Evolutionary conservation across 2,888 invertebrate species (phyloP).

Genomic region (Phaonia tiefii): DNA sequence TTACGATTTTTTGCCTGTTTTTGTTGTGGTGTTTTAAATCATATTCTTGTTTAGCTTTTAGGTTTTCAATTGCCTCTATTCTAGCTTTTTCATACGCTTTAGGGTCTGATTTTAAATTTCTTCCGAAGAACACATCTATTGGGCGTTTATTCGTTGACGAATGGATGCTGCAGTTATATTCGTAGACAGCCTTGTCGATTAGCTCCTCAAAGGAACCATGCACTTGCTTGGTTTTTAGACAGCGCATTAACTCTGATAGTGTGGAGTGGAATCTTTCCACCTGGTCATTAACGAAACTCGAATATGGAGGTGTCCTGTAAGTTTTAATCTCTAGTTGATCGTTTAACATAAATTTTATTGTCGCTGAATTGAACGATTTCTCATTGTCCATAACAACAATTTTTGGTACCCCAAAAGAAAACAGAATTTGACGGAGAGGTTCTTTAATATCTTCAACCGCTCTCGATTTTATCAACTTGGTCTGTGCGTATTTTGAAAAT

Average conservation of each 20-base stretch:
- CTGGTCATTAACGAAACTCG: constrained; percentile 19
- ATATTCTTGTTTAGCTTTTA: not conserved
- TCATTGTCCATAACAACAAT: constrained; percentile 27
- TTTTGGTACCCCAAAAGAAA: constrained; percentile 9
- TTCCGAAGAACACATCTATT: not conserved
- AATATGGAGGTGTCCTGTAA: no score
- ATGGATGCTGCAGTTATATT: not conserved
- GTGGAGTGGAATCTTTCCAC: constrained; percentile 17
- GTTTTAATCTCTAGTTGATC: constrained; percentile 27
- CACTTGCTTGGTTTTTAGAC: not conserved
- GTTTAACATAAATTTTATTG: constrained; percentile 19
- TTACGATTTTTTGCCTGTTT: not conserved
- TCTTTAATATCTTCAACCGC: constrained; percentile 52
- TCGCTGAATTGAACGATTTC: constrained; percentile 19
- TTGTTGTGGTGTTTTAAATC: constrained; percentile 8
- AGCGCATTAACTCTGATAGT: constrained; percentile 16
- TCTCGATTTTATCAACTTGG: constrained; percentile 30
- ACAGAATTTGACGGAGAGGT: constrained; percentile 15
- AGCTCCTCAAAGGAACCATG: not conserved
- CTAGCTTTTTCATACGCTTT: constrained; percentile 36
- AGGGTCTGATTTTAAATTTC: constrained; percentile 7
- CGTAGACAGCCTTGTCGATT: not conserved
- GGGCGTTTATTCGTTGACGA: not conserved
- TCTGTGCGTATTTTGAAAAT: constrained; percentile 16
- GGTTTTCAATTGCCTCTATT: constrained; percentile 11